A percentile compares a stretch with the other conserved stretches of the same genome.
Evolutionary conservation across 2,797 vertebrate species (phyloP).

Genomic region (Anabas testudineus): DNA sequence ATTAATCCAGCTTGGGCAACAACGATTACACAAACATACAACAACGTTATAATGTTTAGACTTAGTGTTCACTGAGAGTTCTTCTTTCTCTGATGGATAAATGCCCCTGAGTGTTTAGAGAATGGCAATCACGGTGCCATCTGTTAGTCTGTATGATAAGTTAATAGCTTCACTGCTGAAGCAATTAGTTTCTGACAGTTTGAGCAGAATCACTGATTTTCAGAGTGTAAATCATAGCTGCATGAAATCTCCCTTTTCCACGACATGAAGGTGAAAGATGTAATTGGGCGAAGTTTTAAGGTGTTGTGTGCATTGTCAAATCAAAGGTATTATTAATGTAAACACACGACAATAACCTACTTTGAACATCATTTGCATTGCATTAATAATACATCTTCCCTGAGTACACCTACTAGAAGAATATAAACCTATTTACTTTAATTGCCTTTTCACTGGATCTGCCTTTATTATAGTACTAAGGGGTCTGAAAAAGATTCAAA

Average conservation of each 20-base stretch:
- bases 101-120: constrained; percentile 49
- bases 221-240: constrained; percentile 31
- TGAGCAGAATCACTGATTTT: constrained; percentile 68
- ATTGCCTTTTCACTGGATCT: no score
- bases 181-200: constrained; percentile 69
- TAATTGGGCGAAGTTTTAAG: constrained; percentile 20
- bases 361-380: constrained; percentile 2
- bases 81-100: constrained; percentile 46
- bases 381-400: background rate
- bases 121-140: constrained; percentile 65
- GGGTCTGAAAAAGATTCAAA: no score
- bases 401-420: no score
- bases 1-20: background rate
- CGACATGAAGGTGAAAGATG: constrained; percentile 9
- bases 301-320: background rate
- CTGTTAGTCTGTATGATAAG: constrained; percentile 62
- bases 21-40: background rate
- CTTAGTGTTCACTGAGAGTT: constrained; percentile 4
- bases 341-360: constrained; percentile 22
- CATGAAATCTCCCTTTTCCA: constrained; percentile 54
- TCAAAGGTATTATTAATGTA: constrained; percentile 37
- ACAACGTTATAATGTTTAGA: background rate
- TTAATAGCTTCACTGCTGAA: constrained; percentile 58
- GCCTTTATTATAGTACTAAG: no score
- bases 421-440: no score